Evolutionary conservation across 2,888 invertebrate species (phyloP), one percentile per base, ranked within the genome.

Genomic region (Epinotia ramella): DNA sequence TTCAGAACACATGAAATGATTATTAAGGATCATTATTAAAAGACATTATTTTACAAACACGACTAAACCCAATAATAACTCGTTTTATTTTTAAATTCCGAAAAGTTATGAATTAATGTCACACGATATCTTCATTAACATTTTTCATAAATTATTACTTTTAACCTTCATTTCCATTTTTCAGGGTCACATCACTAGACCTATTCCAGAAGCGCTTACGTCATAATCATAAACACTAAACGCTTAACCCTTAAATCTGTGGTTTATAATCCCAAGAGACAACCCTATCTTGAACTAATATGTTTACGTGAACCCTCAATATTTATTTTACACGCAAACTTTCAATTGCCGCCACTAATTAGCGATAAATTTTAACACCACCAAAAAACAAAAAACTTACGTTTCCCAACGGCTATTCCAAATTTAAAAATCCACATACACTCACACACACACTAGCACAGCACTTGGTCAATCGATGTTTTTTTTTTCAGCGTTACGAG

Each of bases 381-480:
- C 1, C 24, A 5, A 13, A 28, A 60, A 28, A 28, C 12, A 62
- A 65, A 65, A 24, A 71, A 75, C 75, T 75, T 75, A 75, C 75
- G 65, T 64, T 16, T 1, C 6, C 44, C 63, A 62, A 60, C 40
- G 33, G 33, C 59, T 75, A 75, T 75, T 75, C 75, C 75, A 75
- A 71, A 75, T 71, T 75, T 18, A 33, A 71, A 75, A 59, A 60
- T 44, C 16, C 74, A 75, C 75, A 53, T 60, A 44, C 75, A 75
- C 75, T 65, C 73, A 69, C 75, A 70, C 75, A 75, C 74, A 70
- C 74, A 71, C 70, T 66, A 33, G 60, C 70, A 66, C 75, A 70
- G 40, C 75, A 75, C 74, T 65, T 64, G 70, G 49, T 66, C 49
- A 69, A 74, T 75, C 74, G 74, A 75, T 75, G 74, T 75, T 75